A percentile compares a stretch with the other conserved stretches of the same genome.
phyloP scores from a whole-genome alignment of 2,113 vertebrate genomes.

The Centrocercus urophasianus region DNA sequence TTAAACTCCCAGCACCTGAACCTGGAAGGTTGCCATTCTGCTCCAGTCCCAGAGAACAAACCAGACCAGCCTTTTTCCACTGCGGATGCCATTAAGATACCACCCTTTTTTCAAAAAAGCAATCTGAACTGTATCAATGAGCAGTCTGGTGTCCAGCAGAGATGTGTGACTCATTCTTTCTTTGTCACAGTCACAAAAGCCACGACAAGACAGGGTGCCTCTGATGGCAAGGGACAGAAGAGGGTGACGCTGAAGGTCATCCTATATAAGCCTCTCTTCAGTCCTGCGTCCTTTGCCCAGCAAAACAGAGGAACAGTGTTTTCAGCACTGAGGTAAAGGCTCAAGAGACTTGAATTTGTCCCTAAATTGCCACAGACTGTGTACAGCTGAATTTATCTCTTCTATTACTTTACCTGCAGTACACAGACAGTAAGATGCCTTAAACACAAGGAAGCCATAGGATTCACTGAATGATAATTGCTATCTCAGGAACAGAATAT shows the following conservation, averaged over 20 bases:
- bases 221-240: conserved; percentile 28
- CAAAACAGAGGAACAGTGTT: neutral
- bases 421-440: neutral
- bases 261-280: conserved; percentile 28
- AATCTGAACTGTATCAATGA: conserved; percentile 33
- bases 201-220: neutral
- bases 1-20: conserved; percentile 17
- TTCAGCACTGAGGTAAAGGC: neutral
- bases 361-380: neutral
- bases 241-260: conserved; percentile 45
- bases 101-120: neutral
- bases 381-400: neutral
- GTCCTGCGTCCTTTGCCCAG: neutral
- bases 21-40: conserved; percentile 10
- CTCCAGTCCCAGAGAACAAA: conserved; percentile 5
- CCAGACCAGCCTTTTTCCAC: neutral
- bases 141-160: conserved; percentile 12
- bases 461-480: neutral
- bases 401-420: neutral
- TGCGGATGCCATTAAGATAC: neutral
- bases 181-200: conserved; percentile 54
- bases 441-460: neutral
- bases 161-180: conserved; percentile 52
- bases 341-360: conserved; percentile 31
- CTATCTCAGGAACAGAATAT: conserved; percentile 13